Evolutionary conservation across 2,888 invertebrate genomes (phyloP).

Genomic region (Mongoloraphidia duomilia): DNA sequence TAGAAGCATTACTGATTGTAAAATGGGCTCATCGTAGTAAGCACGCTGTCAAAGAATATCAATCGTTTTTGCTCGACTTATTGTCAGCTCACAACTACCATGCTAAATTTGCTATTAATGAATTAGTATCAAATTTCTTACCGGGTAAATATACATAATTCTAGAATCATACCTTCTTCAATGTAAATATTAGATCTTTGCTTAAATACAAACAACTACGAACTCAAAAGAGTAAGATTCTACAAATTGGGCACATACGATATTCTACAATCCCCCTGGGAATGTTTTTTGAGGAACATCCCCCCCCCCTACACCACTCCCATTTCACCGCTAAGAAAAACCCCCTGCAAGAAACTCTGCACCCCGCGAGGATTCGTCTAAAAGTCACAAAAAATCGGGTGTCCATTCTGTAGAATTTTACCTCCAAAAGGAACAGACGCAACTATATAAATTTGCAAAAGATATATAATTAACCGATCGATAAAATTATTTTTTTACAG

Average conservation of each 20-base stretch:
- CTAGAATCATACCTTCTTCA: not conserved
- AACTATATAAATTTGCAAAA: not conserved
- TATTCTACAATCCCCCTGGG: too few species aligned
- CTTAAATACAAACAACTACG: not conserved
- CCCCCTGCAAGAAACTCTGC: too few species aligned
- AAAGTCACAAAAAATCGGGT: too few species aligned
- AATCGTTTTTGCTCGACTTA: conserved; percentile 49
- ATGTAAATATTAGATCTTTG: not conserved
- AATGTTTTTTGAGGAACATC: not conserved
- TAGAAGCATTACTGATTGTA: conserved; percentile 43
- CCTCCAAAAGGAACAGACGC: too few species aligned
- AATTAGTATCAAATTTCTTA: conserved; percentile 44
- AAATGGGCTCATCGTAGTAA: conserved; percentile 38
- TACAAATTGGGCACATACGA: too few species aligned
- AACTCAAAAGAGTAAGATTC: not conserved
- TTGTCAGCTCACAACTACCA: conserved; percentile 54
- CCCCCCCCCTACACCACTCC: too few species aligned
- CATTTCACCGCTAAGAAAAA: too few species aligned
- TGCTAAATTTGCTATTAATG: conserved; percentile 42
- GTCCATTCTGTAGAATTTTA: too few species aligned
- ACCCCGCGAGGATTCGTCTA: too few species aligned
- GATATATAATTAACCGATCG: not conserved
- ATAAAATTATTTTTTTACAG: not conserved
- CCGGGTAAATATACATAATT: conserved; percentile 29
- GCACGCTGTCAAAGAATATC: conserved; percentile 39